Conservation (phyloP, 1,140 invertebrate species). For the Eufriesea mexicana region DNA sequence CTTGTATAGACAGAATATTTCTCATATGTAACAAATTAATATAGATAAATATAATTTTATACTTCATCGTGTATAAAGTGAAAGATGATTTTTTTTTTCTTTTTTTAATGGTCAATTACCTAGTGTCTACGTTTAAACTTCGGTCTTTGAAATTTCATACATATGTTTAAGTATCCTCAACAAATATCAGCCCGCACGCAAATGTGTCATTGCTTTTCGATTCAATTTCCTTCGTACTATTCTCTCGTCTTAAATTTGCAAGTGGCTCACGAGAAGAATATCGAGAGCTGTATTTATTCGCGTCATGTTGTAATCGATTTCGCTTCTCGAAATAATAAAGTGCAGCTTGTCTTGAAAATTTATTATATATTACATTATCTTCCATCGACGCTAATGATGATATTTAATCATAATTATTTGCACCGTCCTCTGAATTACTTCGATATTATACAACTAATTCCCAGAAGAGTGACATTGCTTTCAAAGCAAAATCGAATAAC, state of each 20-base stretch:
- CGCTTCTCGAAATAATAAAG: conserved; percentile 39
- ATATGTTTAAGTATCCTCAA: conserved; percentile 28
- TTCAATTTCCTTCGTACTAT: conserved; percentile 43
- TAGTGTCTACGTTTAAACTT: conserved; percentile 36
- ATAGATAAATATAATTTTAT: background rate
- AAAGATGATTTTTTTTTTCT: conserved; percentile 12
- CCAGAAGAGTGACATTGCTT: conserved; percentile 28
- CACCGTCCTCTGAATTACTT: conserved; percentile 41
- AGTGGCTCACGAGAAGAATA: conserved; percentile 41
- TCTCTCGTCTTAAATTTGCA: conserved; percentile 18
- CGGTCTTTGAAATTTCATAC: conserved; percentile 19
- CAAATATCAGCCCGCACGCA: conserved; percentile 52
- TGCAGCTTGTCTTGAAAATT: conserved; percentile 39
- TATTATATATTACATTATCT: conserved; percentile 45
- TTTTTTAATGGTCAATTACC: conserved; percentile 23
- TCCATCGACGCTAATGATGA: conserved; percentile 31
- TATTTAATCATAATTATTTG: conserved; percentile 45
- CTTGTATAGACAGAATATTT: conserved; percentile 25
- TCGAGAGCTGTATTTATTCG: conserved; percentile 44
- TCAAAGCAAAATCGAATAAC: conserved; percentile 56
- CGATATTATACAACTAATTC: conserved; percentile 46
- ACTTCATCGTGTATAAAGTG: conserved; percentile 20
- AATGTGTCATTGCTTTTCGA: conserved; percentile 50
- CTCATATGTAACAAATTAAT: conserved; percentile 18
- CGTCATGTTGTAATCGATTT: conserved; percentile 18